phyloP scores from a whole-genome alignment of 2,797 vertebrate genomes.

The Enteromius trimaculatus region DNA sequence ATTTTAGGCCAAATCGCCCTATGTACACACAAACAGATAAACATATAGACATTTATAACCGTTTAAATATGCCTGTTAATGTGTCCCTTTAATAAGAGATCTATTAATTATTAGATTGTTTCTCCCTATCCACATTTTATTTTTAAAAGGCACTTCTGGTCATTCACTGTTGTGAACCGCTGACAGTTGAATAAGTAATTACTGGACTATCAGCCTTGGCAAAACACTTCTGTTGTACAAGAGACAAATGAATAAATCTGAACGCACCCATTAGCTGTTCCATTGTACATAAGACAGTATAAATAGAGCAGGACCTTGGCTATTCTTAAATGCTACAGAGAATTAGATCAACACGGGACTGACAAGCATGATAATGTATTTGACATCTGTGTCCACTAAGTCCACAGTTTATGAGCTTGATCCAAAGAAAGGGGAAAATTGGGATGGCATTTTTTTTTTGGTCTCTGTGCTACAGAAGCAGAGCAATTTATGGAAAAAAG shows the following conservation, averaged over 20 bases:
- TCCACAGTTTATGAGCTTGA: conserved; percentile 19
- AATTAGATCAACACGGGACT: conserved; percentile 34
- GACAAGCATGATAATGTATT: conserved; percentile 41
- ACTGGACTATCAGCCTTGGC: not conserved
- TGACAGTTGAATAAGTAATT: conserved; percentile 5
- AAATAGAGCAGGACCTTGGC: conserved; percentile 18
- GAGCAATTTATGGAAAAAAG: not conserved
- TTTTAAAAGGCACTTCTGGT: not conserved
- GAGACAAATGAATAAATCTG: conserved; percentile 16
- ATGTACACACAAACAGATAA: not conserved
- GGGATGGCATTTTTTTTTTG: conserved; percentile 21
- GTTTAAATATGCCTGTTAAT: not conserved
- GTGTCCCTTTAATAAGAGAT: not conserved
- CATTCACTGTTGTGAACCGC: not conserved
- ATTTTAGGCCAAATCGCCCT: too few species aligned
- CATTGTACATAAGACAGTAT: not conserved
- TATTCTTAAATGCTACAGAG: conserved; percentile 19
- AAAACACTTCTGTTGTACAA: conserved; percentile 20
- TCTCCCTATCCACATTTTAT: not conserved
- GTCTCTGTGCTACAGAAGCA: not conserved
- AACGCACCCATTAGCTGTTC: not conserved
- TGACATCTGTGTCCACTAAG: conserved; percentile 41
- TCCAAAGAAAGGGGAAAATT: conserved; percentile 29
- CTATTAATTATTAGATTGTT: not conserved
- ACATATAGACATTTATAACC: not conserved